phyloP scores from a whole-genome alignment of 1,140 invertebrate genomes.

The Micrasema minimum region DNA sequence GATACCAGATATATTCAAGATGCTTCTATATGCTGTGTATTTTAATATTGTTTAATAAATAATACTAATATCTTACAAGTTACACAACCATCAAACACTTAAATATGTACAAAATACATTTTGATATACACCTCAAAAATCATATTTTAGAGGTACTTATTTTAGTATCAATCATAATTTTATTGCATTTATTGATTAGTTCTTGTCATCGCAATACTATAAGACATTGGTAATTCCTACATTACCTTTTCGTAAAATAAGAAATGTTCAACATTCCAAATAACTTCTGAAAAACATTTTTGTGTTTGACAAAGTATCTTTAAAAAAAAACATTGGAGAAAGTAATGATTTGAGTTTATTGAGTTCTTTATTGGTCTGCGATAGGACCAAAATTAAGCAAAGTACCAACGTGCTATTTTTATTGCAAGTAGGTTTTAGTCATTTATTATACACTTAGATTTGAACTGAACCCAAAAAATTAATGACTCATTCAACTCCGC shows the following conservation, averaged over 20 bases:
- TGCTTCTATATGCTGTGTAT: too few relatives aligned
- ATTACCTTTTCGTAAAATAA: background rate
- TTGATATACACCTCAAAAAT: slow-evolving; percentile 12
- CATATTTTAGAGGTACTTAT: background rate
- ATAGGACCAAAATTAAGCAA: too few relatives aligned
- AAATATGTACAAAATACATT: slow-evolving; percentile 30
- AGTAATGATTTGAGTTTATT: background rate
- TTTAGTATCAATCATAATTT: background rate
- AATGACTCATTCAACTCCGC: too few relatives aligned
- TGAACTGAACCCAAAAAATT: too few relatives aligned
- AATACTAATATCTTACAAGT: slow-evolving; percentile 13
- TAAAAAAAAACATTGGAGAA: background rate
- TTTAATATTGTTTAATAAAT: background rate
- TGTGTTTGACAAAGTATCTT: background rate
- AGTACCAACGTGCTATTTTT: too few relatives aligned
- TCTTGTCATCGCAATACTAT: background rate
- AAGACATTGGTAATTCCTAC: background rate
- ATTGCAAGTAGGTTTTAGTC: too few relatives aligned
- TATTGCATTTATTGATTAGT: slow-evolving; percentile 13
- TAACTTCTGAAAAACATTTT: background rate
- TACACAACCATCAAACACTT: slow-evolving; percentile 48
- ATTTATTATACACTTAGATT: too few relatives aligned
- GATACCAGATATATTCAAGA: too few relatives aligned
- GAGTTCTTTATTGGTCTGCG: too few relatives aligned
- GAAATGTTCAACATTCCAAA: too few relatives aligned